Conservation (phyloP, 2,113 vertebrate genomes). For the Bubo scandiacus region DNA sequence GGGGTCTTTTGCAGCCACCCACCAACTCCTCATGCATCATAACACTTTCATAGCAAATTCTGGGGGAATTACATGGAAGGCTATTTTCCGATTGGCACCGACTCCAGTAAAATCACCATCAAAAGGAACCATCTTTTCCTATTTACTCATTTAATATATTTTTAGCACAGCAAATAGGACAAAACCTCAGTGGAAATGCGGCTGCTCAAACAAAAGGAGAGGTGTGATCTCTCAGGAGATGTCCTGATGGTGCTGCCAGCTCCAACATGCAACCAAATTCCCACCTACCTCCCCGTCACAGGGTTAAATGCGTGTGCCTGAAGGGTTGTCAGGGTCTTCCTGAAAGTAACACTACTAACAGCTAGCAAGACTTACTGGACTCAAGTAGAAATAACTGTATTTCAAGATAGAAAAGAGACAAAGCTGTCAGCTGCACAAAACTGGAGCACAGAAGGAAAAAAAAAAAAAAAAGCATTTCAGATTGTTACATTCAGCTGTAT, state of each 20-base stretch:
- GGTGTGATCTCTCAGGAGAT: background rate
- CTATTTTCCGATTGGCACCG: background rate
- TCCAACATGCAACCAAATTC: background rate
- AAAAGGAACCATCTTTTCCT: background rate
- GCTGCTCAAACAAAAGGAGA: background rate
- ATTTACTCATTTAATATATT: background rate
- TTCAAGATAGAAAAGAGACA: background rate
- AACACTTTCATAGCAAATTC: background rate
- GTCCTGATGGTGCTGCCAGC: background rate
- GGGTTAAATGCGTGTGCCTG: background rate
- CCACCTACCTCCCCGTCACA: background rate
- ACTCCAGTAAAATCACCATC: background rate
- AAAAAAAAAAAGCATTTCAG: background rate
- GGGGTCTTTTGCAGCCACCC: background rate
- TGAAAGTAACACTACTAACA: background rate
- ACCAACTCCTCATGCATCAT: background rate
- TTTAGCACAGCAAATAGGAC: background rate
- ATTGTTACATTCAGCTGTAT: background rate
- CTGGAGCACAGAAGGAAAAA: fast-evolving
- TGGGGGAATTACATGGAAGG: background rate
- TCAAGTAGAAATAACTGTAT: background rate
- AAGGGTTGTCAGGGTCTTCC: background rate
- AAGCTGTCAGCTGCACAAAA: background rate
- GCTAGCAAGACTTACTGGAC: background rate
- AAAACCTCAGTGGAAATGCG: background rate